These are phyloP conservation scores for Epizoanthus illoricatus DNA, from an alignment of 92 coral and sea anemone genomes.

Conservation along the genomic window DNA sequence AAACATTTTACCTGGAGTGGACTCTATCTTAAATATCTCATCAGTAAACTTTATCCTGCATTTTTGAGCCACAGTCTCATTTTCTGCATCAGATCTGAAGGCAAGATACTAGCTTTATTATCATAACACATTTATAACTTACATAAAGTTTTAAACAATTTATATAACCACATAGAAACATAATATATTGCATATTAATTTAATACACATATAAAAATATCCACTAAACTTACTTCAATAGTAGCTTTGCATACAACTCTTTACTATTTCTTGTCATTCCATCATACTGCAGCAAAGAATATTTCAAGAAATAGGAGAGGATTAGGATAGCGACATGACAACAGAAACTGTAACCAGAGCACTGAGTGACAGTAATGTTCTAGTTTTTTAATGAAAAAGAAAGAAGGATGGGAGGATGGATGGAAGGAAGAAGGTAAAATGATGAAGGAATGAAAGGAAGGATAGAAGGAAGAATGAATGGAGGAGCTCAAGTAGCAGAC, in stretches of 20 bases:
- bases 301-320: too few relatives aligned
- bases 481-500: too few relatives aligned
- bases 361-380: too few relatives aligned
- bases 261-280: slow-evolving; percentile 73
- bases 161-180: too few relatives aligned
- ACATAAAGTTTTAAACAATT: not conserved
- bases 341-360: too few relatives aligned
- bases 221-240: slow-evolving; percentile 67
- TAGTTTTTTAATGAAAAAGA: too few relatives aligned
- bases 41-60: slow-evolving; percentile 79
- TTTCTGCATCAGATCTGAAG: slow-evolving; percentile 63
- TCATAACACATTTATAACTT: not conserved
- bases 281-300: slow-evolving; percentile 52
- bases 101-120: not conserved
- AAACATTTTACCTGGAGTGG: slow-evolving; percentile 65
- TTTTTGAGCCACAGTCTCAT: slow-evolving; percentile 76
- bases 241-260: slow-evolving; percentile 80
- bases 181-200: not conserved
- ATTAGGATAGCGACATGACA: too few relatives aligned
- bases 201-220: not conserved
- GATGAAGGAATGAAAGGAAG: too few relatives aligned
- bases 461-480: too few relatives aligned
- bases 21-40: slow-evolving; percentile 92
- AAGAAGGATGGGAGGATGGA: too few relatives aligned
- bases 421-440: too few relatives aligned